Percentiles rank a stretch among this genome's conserved stretches.
Conservation (phyloP, 2,113 vertebrate genomes). For the Platichthys stellatus region DNA sequence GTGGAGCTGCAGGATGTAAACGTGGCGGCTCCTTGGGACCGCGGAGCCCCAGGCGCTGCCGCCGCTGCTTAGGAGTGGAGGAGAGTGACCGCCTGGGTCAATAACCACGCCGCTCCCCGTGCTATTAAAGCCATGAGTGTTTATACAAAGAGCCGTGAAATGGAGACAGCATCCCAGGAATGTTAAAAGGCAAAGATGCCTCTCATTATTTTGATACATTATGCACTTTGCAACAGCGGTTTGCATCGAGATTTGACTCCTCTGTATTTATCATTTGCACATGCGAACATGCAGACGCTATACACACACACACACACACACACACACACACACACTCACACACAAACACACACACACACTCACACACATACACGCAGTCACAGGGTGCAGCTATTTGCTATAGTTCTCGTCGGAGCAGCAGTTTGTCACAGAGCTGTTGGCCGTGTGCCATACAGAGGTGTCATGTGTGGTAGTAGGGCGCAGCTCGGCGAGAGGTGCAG, state of each 20-base stretch:
- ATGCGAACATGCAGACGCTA: not conserved
- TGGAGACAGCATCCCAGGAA: constrained; percentile 69
- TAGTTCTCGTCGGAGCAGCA: constrained; percentile 28
- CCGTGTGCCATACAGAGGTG: constrained; percentile 32
- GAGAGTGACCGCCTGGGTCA: constrained; percentile 79
- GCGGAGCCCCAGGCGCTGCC: constrained; percentile 61
- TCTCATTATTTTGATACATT: constrained; percentile 70
- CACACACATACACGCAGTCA: not conserved
- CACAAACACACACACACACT: not conserved
- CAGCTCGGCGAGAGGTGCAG: constrained; percentile 22
- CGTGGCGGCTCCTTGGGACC: constrained; percentile 71
- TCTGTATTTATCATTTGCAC: constrained; percentile 46
- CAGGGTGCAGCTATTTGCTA: constrained; percentile 26
- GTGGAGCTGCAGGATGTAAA: constrained; percentile 63
- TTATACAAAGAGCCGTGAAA: constrained; percentile 78
- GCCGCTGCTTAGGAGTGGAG: constrained; percentile 78
- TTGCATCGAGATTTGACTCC: constrained; percentile 49
- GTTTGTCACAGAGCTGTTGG: constrained; percentile 40
- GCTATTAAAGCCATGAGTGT: constrained; percentile 81
- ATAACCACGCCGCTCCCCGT: constrained; percentile 68
- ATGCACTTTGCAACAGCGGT: constrained; percentile 49
- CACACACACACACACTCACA: not conserved
- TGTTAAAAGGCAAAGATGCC: constrained; percentile 72
- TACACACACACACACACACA: not conserved
- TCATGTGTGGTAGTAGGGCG: constrained; percentile 37